Evolutionary conservation across 2,113 vertebrate genomes (phyloP), one percentile per base, ranked within the genome.

Genomic region (Procapra przewalskii): DNA sequence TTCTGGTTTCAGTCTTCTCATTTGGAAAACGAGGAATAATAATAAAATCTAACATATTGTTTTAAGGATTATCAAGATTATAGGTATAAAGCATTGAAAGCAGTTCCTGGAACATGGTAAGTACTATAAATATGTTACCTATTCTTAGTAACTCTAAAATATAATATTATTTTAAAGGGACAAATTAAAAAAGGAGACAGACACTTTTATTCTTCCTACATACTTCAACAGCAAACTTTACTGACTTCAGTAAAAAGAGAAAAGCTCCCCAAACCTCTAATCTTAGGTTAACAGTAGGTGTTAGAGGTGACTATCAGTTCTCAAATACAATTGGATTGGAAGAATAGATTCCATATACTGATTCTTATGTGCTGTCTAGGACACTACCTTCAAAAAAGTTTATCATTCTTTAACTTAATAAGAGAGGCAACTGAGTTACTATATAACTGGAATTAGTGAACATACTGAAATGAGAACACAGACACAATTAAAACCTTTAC

Each of bases 371-470:
- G 3, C 33, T 82, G 13, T 83, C 36, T 83, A 23, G 36, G 57
- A 75, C 36, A 27, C 12, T 1, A 31, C 31, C 1, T 43, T 57
- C 43, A 77, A 84, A 50, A 77, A 85, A 67, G 13, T 50, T 43
- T 10, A 52, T 84, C 43, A 52, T 4, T 25, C 0, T 94, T 79
- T 97, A 75, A 55, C 81, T 94, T 88, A 60, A 54, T n/a, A 43
- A 50, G 9, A 86, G 3, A 21, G 23, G 17, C 77, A 91, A 54
- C 33, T 52, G 57, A 93, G 84, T 98, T 94, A 92, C 75, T 94
- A 5, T 94, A 19, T 96, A 97, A 97, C 81, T 80, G 48, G 5
- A 88, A 81, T 45, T 77, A 71, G 45, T 93, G 80, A 81, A 67
- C n/a, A 48, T 17, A 36, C 6, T 29, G 25, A 77, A 84, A 57